Evolutionary conservation across 2,888 invertebrate species (phyloP).

Genomic region (Drosophila rellima): DNA sequence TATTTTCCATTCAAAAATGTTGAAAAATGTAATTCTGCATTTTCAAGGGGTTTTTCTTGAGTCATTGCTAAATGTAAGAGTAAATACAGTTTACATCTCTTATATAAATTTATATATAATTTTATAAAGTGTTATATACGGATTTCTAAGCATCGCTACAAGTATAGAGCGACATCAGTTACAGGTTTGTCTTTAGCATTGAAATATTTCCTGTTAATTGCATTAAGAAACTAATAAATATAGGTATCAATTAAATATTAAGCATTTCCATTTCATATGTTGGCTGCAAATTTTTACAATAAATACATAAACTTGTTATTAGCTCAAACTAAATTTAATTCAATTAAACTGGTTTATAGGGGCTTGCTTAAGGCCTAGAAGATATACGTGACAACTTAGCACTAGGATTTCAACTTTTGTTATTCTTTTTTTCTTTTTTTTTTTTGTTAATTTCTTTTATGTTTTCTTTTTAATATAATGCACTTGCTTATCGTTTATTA

Average conservation of each 20-base stretch:
- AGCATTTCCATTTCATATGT: constrained; percentile 48
- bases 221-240: constrained; percentile 43
- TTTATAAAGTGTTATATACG: constrained; percentile 63
- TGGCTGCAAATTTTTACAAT: constrained; percentile 59
- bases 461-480: constrained; percentile 65
- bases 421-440: constrained; percentile 30
- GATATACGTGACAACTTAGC: constrained; percentile 74
- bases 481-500: constrained; percentile 71
- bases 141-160: constrained; percentile 67
- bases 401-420: constrained; percentile 45
- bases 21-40: constrained; percentile 63
- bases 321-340: constrained; percentile 53
- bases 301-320: constrained; percentile 28
- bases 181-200: constrained; percentile 33
- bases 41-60: constrained; percentile 40
- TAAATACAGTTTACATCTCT: constrained; percentile 71
- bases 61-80: constrained; percentile 59
- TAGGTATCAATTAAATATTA: constrained; percentile 16
- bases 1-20: constrained; percentile 62
- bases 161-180: constrained; percentile 71
- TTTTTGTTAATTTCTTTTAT: constrained; percentile 19
- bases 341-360: constrained; percentile 60
- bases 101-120: constrained; percentile 61
- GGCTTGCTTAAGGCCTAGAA: constrained; percentile 69
- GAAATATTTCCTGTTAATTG: constrained; percentile 39